These are phyloP conservation scores for Nanorana parkeri DNA, from an alignment of 2,113 vertebrate genomes.

Conservation along the genomic window DNA sequence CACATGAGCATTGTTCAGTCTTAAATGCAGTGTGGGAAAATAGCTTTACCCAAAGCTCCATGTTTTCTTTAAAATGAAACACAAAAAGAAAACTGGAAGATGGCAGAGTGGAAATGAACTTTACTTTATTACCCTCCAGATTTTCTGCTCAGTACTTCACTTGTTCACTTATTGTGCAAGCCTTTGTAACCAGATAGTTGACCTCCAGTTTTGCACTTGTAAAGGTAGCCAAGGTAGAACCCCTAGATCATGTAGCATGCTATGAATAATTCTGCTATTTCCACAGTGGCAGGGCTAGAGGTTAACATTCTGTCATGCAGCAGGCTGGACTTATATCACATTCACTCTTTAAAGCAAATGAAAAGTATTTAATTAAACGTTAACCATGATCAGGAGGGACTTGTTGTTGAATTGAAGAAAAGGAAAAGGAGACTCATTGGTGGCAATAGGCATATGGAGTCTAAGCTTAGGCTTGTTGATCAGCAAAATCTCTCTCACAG, in stretches of 20 bases:
- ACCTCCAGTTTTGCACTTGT: slow-evolving; percentile 17
- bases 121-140: neutral
- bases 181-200: slow-evolving; percentile 29
- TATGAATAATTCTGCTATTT: slow-evolving; percentile 46
- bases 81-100: too few relatives aligned
- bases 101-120: too few relatives aligned
- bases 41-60: too few relatives aligned
- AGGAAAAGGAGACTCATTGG: neutral
- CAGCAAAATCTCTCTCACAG: too few relatives aligned
- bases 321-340: neutral
- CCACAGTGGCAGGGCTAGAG: neutral
- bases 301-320: neutral
- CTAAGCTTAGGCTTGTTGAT: too few relatives aligned
- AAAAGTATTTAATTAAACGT: neutral
- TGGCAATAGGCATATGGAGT: too few relatives aligned
- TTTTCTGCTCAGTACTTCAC: slow-evolving; percentile 2
- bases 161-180: neutral
- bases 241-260: slow-evolving; percentile 12
- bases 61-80: too few relatives aligned
- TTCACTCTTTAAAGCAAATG: neutral
- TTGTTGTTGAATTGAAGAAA: neutral
- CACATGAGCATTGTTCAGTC: too few relatives aligned
- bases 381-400: too few relatives aligned
- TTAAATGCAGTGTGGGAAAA: too few relatives aligned
- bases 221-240: slow-evolving; percentile 15